These are phyloP conservation scores for Nannoperca obscura DNA, from an alignment of 2,797 vertebrate genomes.

Conservation along the genomic window DNA sequence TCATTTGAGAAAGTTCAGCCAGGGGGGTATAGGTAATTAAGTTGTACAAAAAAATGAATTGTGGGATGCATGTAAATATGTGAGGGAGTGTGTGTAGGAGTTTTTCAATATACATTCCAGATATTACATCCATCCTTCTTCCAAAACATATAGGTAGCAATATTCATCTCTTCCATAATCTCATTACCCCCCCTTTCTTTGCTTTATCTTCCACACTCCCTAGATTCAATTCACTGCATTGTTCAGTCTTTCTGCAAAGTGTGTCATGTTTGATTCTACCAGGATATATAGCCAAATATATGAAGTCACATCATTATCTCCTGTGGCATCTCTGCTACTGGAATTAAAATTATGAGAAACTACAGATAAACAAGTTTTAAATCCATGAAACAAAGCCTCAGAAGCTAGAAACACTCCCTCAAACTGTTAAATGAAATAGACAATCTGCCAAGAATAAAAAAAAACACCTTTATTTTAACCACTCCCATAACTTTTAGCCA, in stretches of 20 bases:
- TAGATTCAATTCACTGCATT: not conserved
- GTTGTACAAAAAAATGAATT: not conserved
- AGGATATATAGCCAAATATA: not conserved
- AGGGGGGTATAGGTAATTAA: not conserved
- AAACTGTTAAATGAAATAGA: not conserved
- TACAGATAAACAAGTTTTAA: constrained; percentile 35
- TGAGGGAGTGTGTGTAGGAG: not conserved
- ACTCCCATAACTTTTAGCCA: constrained; percentile 33
- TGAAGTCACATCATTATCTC: constrained; percentile 11
- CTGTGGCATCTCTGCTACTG: not conserved
- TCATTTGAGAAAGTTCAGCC: not conserved
- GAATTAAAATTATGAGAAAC: constrained; percentile 43
- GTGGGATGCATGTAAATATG: not conserved
- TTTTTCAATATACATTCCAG: not conserved
- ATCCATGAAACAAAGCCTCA: constrained; percentile 9
- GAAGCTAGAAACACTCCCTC: not conserved
- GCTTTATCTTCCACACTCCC: not conserved
- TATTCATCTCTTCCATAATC: not conserved
- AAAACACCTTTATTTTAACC: constrained; percentile 22
- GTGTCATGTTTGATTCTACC: not conserved
- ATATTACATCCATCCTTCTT: not conserved
- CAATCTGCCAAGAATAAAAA: not conserved
- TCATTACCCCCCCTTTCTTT: not conserved
- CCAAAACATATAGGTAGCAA: not conserved
- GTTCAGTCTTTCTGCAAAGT: not conserved